Conservation (phyloP, 2,113 vertebrate genomes). For the Lagopus muta region DNA sequence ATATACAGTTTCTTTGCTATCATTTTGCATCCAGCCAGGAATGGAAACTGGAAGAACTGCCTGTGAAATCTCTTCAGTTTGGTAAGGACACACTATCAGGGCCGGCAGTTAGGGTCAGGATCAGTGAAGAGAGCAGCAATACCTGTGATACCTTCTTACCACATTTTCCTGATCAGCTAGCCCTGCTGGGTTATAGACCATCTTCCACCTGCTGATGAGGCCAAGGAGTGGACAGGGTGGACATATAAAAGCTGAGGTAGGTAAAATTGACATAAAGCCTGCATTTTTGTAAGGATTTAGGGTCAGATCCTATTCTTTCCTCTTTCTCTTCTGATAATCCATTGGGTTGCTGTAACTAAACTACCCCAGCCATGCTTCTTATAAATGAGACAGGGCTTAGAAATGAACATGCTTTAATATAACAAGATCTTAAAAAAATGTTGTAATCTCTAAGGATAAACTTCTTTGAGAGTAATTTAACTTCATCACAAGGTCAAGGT, state of each 20-base stretch:
- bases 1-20: background rate
- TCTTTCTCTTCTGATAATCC: background rate
- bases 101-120: background rate
- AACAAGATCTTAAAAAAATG: background rate
- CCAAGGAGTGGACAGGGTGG: fast-evolving
- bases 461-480: background rate
- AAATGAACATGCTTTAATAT: background rate
- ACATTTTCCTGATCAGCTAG: background rate
- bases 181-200: fast-evolving
- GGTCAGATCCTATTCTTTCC: background rate
- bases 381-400: background rate
- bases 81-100: background rate
- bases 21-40: background rate
- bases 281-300: background rate
- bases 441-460: background rate
- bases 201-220: background rate
- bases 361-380: too few relatives aligned
- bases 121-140: background rate
- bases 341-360: too few relatives aligned
- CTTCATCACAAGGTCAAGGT: background rate
- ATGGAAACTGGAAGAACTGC: background rate
- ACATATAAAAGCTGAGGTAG: background rate
- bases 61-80: background rate
- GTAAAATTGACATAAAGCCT: background rate
- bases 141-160: fast-evolving